Base-by-base conservation (phyloP, 2,113 vertebrate species). In the Gymnorhina tibicen region DNA sequence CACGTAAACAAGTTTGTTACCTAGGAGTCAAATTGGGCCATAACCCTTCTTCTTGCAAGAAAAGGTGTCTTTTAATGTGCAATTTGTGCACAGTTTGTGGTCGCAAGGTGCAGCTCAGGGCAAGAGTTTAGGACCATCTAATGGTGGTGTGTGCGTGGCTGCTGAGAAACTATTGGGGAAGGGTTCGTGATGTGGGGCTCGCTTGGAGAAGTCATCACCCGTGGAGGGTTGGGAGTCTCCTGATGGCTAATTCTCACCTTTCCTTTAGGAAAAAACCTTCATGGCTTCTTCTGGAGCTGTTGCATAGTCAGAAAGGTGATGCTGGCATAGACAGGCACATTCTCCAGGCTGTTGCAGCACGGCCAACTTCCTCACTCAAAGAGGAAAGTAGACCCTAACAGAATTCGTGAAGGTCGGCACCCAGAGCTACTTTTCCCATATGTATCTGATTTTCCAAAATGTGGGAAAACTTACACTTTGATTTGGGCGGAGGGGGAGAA, bases 1-100 rank as follows among this genome's bases (percentile, higher is more conserved):
- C 1, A 1, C 2, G 10, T 58, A 7, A 35, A 35, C n/a, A 64
- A 42, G 4, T 19, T 66, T 46, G 17, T 37, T 50, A 24, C 1
- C 3, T 24, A 35, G 52, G 37, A 39, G 50, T 28, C 1, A 2
- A 64, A 49, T 42, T 0, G 0, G 26, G 22, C 58, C 6, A 1
- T 47, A 55, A 44, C 13, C 9, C 4, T 75, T 75, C 27, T 8
- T 60, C 8, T 27, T 90, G 28, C 17, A 32, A 20, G 30, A 47
- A 46, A 30, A 17, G 13, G 21, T 24, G 6, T n/a, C 7, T 33
- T 74, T 66, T 17, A 24, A 21, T 5, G 2, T 18, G 23, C 15
- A 58, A 5, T 47, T 42, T 58, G 4, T 39, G 13, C 33, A 17
- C 7, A 10, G 7, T 62, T 26, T 60, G 8, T 21, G 7, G 20